Conservation (phyloP, 2,888 invertebrate genomes). For the Amphipoea oculea region DNA sequence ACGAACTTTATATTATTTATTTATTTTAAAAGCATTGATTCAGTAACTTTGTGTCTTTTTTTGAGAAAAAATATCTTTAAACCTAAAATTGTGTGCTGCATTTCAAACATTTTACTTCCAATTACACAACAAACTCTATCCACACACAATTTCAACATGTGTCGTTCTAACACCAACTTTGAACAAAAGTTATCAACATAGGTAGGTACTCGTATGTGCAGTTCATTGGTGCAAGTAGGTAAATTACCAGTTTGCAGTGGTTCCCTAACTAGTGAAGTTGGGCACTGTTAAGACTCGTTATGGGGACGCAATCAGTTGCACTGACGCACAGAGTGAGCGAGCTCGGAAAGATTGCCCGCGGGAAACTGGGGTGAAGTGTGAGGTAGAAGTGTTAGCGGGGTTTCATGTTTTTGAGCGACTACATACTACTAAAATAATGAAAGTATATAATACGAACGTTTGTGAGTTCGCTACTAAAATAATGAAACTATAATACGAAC, state of each 20-base stretch:
- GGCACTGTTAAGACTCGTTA: conserved; percentile 42
- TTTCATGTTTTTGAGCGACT: not conserved
- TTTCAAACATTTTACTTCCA: not conserved
- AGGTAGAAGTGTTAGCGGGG: conserved; percentile 13
- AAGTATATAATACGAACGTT: not conserved
- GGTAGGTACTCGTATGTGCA: too few species aligned
- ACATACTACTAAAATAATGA: not conserved
- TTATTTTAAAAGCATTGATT: too few species aligned
- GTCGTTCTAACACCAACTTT: conserved; percentile 8
- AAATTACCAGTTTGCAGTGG: conserved; percentile 20
- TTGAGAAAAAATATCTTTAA: too few species aligned
- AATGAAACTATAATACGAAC: too few species aligned
- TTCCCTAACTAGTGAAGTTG: conserved; percentile 41
- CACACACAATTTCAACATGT: not conserved
- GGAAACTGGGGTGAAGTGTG: conserved; percentile 17
- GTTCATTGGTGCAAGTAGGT: conserved; percentile 20
- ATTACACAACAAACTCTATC: not conserved
- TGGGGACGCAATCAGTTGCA: conserved; percentile 56
- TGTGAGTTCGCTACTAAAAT: too few species aligned
- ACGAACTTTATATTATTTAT: too few species aligned
- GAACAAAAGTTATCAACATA: conserved; percentile 22
- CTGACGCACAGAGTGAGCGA: conserved; percentile 21
- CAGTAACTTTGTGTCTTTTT: too few species aligned
- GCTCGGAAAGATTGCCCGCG: conserved; percentile 49
- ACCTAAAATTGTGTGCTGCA: not conserved